Evolutionary conservation across 2,888 invertebrate species (phyloP).

Genomic region (Epirrhoe alternata): DNA sequence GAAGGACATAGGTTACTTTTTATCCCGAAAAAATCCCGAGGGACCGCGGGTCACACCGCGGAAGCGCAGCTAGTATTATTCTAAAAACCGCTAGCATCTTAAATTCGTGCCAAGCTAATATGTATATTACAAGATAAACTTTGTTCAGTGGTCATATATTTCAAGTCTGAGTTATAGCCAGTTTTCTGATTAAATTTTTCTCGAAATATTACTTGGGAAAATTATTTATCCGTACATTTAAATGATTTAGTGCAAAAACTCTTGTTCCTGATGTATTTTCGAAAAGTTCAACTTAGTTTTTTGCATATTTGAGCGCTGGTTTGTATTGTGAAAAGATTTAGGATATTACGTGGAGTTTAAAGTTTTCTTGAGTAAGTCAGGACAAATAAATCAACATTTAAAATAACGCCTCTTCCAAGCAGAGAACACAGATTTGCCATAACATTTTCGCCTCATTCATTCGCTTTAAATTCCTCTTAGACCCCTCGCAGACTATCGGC

Average conservation of each 20-base stretch:
- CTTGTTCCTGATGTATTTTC: constrained; percentile 30
- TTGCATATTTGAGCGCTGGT: not conserved
- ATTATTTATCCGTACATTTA: constrained; percentile 46
- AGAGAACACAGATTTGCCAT: too few relatives aligned
- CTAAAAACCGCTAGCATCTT: constrained; percentile 15
- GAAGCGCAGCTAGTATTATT: too few relatives aligned
- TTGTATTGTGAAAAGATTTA: not conserved
- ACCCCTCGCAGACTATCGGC: too few relatives aligned
- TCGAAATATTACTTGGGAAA: constrained; percentile 53
- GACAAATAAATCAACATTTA: too few relatives aligned
- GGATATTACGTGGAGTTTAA: too few relatives aligned
- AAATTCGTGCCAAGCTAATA: constrained; percentile 50
- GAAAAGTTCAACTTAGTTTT: constrained; percentile 22
- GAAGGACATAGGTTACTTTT: too few relatives aligned
- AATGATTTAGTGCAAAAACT: constrained; percentile 38
- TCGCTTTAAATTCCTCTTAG: too few relatives aligned
- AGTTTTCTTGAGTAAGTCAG: too few relatives aligned
- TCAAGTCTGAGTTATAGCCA: constrained; percentile 67
- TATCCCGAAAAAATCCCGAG: too few relatives aligned
- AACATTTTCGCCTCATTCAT: too few relatives aligned
- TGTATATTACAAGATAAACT: constrained; percentile 72
- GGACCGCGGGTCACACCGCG: too few relatives aligned
- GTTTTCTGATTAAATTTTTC: constrained; percentile 68
- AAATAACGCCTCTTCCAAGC: too few relatives aligned
- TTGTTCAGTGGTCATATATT: constrained; percentile 75